Evolutionary conservation across 2,797 vertebrate genomes (phyloP), one percentile per base, ranked within the genome.

Genomic region (Leptodactylus fallax): DNA sequence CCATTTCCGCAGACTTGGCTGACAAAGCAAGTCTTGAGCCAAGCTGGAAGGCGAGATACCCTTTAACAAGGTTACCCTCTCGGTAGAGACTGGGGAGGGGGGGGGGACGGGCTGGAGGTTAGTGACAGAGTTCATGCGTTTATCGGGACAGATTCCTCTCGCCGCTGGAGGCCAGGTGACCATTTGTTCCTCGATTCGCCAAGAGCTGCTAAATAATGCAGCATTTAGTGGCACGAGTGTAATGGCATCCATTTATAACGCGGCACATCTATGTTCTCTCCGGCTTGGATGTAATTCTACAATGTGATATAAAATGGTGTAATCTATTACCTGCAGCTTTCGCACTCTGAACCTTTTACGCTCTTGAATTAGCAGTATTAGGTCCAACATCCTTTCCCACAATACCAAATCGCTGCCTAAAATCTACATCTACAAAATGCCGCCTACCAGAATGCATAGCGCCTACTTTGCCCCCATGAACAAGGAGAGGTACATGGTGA

Each of bases 61-160:
- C 88, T 89, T 86, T 89, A 89, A 82, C 88, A 89, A 89, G 88
- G 84, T 89, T 86, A 89, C 88, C 83, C 47, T 60, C 79, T 78
- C 79, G 16, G 84, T 49, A 23, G 67, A 21, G 69, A 53, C 16
- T 7, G 12, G 72, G 87, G 86, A 21, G 49, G 12, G 6, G 11
- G 14, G n/a, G 23, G 17, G 17, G 9, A 12, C 51, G 51, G 60
- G 36, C 51, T 3, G 27, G 60, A 61, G 87, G 77, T 69, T 83
- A 53, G 78, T 74, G 78, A 77, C 79, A 81, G 51, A 71, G 79
- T 86, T 86, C 76, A 47, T 78, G 51, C 47, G 81, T 69, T 86
- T 56, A 82, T 71, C 27, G 47, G 83, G 69, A 77, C 56, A 85
- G 53, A 61, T 81, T 85, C 47, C 47, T 0, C 65, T 85, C 87